Evolutionary conservation across 2,888 invertebrate genomes (phyloP).

Genomic region (Pilophorus perplexus): DNA sequence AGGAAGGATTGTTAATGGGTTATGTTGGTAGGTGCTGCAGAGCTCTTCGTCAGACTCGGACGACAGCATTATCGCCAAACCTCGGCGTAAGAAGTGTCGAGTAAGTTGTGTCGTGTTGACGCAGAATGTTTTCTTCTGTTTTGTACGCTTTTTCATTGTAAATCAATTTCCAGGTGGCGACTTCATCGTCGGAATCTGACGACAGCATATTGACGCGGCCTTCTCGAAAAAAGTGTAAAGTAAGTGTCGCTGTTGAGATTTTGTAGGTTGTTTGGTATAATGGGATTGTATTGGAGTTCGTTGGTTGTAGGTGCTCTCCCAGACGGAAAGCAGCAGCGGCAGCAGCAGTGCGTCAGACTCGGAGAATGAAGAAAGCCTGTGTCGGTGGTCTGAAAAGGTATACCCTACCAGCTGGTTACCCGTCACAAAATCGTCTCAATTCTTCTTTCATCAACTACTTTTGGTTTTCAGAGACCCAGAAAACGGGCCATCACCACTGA

Average conservation of each 20-base stretch:
- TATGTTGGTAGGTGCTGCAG: neutral
- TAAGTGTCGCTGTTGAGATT: neutral
- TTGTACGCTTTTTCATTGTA: neutral
- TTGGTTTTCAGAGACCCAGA: neutral
- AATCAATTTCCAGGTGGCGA: slow-evolving; percentile 19
- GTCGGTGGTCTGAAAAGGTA: no score
- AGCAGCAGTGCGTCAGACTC: slow-evolving; percentile 3
- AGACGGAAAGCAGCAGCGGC: slow-evolving; percentile 3
- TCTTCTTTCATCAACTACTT: neutral
- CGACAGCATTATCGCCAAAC: neutral
- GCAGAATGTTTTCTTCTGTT: neutral
- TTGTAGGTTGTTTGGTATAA: neutral
- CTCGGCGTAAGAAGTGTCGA: slow-evolving; percentile 6
- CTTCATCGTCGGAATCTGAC: slow-evolving; percentile 28
- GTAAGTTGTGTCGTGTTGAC: neutral
- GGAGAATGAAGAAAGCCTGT: neutral
- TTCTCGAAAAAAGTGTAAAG: slow-evolving; percentile 25
- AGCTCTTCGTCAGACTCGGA: slow-evolving; percentile 9
- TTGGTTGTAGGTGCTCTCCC: slow-evolving; percentile 10
- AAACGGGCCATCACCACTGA: neutral
- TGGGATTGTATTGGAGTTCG: neutral
- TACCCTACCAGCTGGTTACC: no score
- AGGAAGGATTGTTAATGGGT: no score
- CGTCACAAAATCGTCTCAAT: no score
- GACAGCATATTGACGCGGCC: slow-evolving; percentile 20